Evolutionary conservation across 2,113 vertebrate species (phyloP), one percentile per base, ranked within the genome.

Genomic region (Perognathus longimembris): DNA sequence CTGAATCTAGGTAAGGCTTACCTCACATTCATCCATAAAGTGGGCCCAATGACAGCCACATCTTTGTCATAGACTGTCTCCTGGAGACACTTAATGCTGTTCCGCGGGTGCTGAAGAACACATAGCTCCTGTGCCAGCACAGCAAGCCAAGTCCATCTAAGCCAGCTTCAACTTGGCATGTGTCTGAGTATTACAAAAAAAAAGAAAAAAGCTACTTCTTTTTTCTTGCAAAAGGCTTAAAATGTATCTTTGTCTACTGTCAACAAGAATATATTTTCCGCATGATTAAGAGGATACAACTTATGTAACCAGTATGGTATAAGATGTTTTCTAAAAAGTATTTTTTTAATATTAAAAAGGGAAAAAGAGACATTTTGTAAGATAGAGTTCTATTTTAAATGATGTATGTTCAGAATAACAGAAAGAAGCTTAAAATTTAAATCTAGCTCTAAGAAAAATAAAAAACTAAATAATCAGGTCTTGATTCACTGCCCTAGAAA

Each of bases 291-390:
- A 80, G 93, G 22, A 42, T 36, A 66, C 36, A 89, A 91, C 4
- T 92, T 85, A 78, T 7, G 3, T 78, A 71, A 74, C 26, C 28
- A 36, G 20, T 70, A 66, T 59, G 10, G 10, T 36, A 11, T 66
- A 42, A 89, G 88, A 80, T 7, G 9, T 89, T 89, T 94, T 70
- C 34, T 34, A 64, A 34, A 61, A 69, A 80, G 1, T 66, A 3
- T 66, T 87, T 91, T 93, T 83, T 4, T 57, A 80, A 21, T 64
- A 69, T 40, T 61, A 34, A 64, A 70, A 90, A 95, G 61, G 8
- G 63, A 91, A 91, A 85, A 79, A 71, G 21, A 30, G 59, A 21
- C 24, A 80, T 96, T 92, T 84, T 80, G 3, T 85, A 70, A 88
- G 26, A 73, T 45, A 85, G 26, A 85, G 0, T 40, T 92, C 21